phyloP scores from a whole-genome alignment of 2,797 vertebrate genomes.

The Spheniscus humboldti region DNA sequence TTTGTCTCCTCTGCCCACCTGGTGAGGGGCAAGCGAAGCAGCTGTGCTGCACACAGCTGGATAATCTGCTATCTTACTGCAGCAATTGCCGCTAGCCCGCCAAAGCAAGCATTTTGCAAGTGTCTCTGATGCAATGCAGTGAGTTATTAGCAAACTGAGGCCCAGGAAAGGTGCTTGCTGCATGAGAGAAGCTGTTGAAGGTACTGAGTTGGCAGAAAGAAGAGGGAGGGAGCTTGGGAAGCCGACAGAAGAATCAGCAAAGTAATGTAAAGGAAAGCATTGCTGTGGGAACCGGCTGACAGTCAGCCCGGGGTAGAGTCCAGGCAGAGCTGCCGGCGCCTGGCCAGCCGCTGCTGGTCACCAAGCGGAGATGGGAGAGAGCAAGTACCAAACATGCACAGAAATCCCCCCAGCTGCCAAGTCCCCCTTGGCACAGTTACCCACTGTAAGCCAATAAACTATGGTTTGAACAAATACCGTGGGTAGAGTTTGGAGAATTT shows the following conservation, averaged over 20 bases:
- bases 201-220: not conserved
- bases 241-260: not conserved
- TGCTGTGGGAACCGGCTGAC: not conserved
- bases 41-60: not conserved
- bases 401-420: not conserved
- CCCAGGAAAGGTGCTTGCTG: not conserved
- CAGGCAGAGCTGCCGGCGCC: not conserved
- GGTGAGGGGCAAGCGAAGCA: not conserved
- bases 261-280: not conserved
- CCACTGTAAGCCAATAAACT: not conserved
- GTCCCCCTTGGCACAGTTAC: not conserved
- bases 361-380: not conserved
- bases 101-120: not conserved
- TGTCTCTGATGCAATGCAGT: not conserved
- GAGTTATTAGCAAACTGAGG: not conserved
- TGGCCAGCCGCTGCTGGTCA: not conserved
- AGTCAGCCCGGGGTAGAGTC: not conserved
- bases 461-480: not conserved
- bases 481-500: not conserved
- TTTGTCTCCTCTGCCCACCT: not conserved
- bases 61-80: not conserved
- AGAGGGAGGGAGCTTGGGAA: not conserved
- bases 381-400: not conserved
- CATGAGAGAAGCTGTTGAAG: not conserved
- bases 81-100: not conserved